Evolutionary conservation across 1,140 invertebrate species (phyloP).

Genomic region (Heliconius himera): DNA sequence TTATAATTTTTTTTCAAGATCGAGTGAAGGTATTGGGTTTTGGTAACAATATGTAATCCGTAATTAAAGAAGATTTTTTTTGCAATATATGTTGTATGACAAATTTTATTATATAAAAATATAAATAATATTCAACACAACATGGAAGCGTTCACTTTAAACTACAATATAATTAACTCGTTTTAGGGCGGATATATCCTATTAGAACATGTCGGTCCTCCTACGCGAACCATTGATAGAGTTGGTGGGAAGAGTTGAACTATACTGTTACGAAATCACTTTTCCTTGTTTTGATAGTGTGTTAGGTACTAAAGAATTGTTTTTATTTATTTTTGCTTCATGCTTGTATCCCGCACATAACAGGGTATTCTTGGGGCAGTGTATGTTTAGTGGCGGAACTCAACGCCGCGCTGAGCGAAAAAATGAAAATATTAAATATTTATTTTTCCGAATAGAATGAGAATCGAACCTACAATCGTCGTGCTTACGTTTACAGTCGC

Average conservation of each 20-base stretch:
- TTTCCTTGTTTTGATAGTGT: background rate
- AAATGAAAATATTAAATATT: too few relatives aligned
- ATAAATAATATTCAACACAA: constrained; percentile 7
- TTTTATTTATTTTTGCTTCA: background rate
- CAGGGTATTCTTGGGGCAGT: too few relatives aligned
- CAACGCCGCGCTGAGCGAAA: too few relatives aligned
- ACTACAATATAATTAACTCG: constrained; percentile 37
- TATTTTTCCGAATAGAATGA: too few relatives aligned
- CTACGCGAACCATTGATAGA: constrained; percentile 33
- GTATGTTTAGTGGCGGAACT: too few relatives aligned
- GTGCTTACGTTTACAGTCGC: too few relatives aligned
- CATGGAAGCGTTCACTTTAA: constrained; percentile 14
- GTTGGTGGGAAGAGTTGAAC: constrained; percentile 34
- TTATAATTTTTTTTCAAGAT: too few relatives aligned
- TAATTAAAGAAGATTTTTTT: background rate
- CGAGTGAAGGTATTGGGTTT: too few relatives aligned
- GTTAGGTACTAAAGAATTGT: background rate
- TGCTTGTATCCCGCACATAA: too few relatives aligned
- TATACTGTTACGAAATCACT: constrained; percentile 25
- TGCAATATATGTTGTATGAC: background rate
- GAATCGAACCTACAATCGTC: too few relatives aligned
- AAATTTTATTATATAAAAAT: background rate
- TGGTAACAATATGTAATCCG: too few relatives aligned
- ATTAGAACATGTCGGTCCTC: constrained; percentile 34
- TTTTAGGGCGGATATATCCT: constrained; percentile 39